These are phyloP conservation scores for Pachypsylla venusta DNA, from an alignment of 1,140 invertebrate species.

Conservation along the genomic window DNA sequence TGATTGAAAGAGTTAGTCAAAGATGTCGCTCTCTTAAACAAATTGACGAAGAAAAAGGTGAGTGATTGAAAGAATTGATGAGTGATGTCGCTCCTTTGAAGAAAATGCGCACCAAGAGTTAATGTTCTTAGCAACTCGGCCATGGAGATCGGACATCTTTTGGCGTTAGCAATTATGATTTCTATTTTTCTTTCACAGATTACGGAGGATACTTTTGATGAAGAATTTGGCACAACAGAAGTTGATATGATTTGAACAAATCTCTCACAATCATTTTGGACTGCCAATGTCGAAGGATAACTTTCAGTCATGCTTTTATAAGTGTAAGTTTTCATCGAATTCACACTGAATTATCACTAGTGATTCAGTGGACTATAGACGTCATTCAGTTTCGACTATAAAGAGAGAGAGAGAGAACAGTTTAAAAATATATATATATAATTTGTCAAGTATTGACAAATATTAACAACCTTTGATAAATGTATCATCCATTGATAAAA, in stretches of 20 bases:
- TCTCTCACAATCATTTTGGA: no score
- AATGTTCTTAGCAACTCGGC: slow-evolving; percentile 8
- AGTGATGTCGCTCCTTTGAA: slow-evolving; percentile 72
- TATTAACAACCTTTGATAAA: no score
- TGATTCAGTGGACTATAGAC: no score
- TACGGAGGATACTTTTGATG: slow-evolving; percentile 32
- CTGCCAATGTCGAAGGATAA: no score
- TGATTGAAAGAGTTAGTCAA: slow-evolving; percentile 64
- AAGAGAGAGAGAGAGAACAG: no score
- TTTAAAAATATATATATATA: no score
- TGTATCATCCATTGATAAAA: no score
- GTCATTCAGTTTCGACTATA: no score
- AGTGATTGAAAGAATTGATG: slow-evolving; percentile 48
- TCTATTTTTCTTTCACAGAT: slow-evolving; percentile 28
- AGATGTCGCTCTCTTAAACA: slow-evolving; percentile 72
- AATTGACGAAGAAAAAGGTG: slow-evolving; percentile 71
- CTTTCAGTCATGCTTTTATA: no score
- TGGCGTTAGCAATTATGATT: background rate
- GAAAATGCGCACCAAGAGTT: slow-evolving; percentile 33
- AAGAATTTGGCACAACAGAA: slow-evolving; percentile 26
- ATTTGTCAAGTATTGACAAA: no score
- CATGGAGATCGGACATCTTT: background rate
- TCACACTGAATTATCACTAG: no score
- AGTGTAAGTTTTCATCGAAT: no score
- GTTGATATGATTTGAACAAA: slow-evolving; percentile 10